Base-by-base conservation (phyloP, 2,888 invertebrate genomes). In the Fragum fragum region DNA sequence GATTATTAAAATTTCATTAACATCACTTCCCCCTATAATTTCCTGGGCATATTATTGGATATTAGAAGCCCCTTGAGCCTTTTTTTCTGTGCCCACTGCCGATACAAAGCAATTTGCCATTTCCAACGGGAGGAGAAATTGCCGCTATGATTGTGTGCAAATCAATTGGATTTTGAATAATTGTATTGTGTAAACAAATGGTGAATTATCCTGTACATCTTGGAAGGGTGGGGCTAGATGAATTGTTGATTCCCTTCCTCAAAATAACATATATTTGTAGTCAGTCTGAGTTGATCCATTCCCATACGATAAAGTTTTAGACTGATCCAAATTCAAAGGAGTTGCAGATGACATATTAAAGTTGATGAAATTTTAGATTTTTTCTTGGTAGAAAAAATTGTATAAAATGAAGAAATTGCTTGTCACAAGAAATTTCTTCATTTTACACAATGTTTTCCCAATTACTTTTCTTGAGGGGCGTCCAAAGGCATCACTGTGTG, bases 1-100 rank as follows among this genome's bases (percentile, higher is more conserved):
- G 80, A 83, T 89, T 87, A 90, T 90, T 90, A 90, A 88, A 88
- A 89, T 90, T 89, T 89, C 88, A 89, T 90, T 89, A 89, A 66
- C 82, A 86, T 88, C 89, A 87, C 73, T 52, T 68, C 36, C 66
- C 39, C 71, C 76, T 80, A 76, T 87, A 89, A 90, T 90, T 88
- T 86, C 73, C 68, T 63, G 81, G 83, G 86, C 84, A 81, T 85
- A 83, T 83, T 86, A 83, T 86, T 81, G 78, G 75, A 63, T 73
- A 73, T 73, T 74, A 77, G 63, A 68, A 61, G 55, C 81, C 82
- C 70, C 47, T 18, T 3, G 85, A 72, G 77, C 69, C 36, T 32
- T 68, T 59, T 36, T 79, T 80, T 77, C 73, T 77, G 32, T 29
- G 32, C 79, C 85, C 85, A 55, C 9, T 68, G 81, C 61, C 72